Evolutionary conservation across 2,888 invertebrate genomes (phyloP), one percentile per base, ranked within the genome.

Genomic region (Penaeus monodon): DNA sequence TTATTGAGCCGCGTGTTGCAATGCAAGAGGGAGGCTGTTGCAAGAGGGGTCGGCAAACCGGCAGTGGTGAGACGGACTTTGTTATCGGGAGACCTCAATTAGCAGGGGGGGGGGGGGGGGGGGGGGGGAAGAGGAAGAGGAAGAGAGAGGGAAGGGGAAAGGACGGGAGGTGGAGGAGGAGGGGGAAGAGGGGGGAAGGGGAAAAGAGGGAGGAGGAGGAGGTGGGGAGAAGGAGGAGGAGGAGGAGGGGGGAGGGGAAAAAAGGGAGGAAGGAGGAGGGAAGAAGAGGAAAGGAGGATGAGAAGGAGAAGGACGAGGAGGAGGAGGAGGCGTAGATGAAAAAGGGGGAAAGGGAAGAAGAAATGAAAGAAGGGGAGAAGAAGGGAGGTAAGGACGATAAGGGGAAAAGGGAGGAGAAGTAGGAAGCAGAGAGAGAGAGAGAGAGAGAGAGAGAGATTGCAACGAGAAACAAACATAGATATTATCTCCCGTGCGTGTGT

Each of bases 151-250:
- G 33, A 6, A 4, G 6, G 33, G 33, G 6, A 6, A 6, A 38
- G 4, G 33, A 38, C 4, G 33, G 33, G 33, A 6, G 82, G 33
- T 33, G 44, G 29, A 64, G 20, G 49, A n/a, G 29, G 33, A 73
- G 24, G 76, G 77, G 76, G 83, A 77, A 83, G 77, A 66, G 65
- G 64, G n/a, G 17, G 33, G 65, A 68, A 24, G 38, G 29, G n/a
- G 76, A 65, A 33, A 57, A n/a, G 4, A 4, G 33, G 33, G 33
- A 3, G 33, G 3, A 2, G 33, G 33, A 3, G 33, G 33, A 38
- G 33, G 4, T 38, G 33, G 33, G 33, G 33, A 29, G 33, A 29
- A 27, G 64, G 14, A 49, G n/a, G n/a, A 80, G 65, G 65, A 20
- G 65, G 24, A 27, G 22, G 33, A n/a, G 29, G 57, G 57, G 44